A percentile compares a stretch with the other conserved stretches of the same genome.
Evolutionary conservation across 1,140 invertebrate species (phyloP).

Genomic region (Scylla paramamosain): DNA sequence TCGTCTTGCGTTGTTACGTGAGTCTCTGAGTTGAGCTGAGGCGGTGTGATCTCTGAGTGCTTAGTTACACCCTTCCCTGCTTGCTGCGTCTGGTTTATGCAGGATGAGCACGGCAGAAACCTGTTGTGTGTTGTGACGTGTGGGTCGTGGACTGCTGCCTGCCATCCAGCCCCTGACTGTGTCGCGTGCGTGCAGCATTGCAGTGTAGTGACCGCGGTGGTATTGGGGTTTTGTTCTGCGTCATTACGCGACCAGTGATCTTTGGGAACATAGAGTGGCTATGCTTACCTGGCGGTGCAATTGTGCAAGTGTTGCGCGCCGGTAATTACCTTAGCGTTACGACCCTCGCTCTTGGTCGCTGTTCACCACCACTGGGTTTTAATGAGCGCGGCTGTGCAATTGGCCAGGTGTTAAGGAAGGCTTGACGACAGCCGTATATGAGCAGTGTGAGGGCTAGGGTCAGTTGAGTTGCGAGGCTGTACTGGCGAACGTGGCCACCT

Average conservation of each 20-base stretch:
- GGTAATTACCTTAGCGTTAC: neutral
- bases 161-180: conserved; percentile 23
- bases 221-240: neutral
- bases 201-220: neutral
- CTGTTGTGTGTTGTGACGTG: neutral
- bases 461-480: neutral
- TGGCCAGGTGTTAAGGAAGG: neutral
- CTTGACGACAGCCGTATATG: neutral
- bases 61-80: neutral
- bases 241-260: neutral
- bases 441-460: neutral
- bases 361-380: neutral
- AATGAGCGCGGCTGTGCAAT: neutral
- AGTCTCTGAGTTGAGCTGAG: neutral
- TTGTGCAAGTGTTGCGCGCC: neutral
- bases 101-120: neutral
- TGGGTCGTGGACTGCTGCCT: neutral
- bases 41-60: neutral
- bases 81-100: neutral
- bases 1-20: neutral
- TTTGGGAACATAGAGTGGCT: neutral
- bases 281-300: neutral
- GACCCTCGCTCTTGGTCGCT: neutral
- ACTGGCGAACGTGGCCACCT: neutral
- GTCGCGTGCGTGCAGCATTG: conserved; percentile 4